These are phyloP conservation scores for Drosophila truncata DNA, from an alignment of 1,140 invertebrate species.

Conservation along the genomic window DNA sequence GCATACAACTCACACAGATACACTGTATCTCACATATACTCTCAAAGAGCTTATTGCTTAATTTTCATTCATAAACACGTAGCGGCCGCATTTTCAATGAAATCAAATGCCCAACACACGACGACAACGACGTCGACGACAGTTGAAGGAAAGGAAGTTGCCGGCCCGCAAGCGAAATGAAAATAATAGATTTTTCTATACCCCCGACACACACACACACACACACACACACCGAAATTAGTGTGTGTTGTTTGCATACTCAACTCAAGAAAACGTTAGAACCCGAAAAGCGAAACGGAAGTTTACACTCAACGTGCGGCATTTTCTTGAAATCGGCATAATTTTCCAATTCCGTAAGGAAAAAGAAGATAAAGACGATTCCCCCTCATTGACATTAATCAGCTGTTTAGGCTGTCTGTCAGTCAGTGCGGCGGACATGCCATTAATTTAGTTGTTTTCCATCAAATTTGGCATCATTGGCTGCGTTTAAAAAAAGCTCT, in stretches of 20 bases:
- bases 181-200: slow-evolving; percentile 33
- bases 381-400: slow-evolving; percentile 47
- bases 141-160: slow-evolving; percentile 71
- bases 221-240: not conserved
- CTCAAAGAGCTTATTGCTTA: slow-evolving; percentile 78
- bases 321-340: slow-evolving; percentile 30
- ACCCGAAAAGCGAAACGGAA: slow-evolving; percentile 49
- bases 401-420: slow-evolving; percentile 51
- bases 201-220: not conserved
- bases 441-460: slow-evolving; percentile 51
- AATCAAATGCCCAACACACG: slow-evolving; percentile 56
- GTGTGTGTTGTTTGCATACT: slow-evolving; percentile 34
- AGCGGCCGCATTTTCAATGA: slow-evolving; percentile 73
- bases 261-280: slow-evolving; percentile 46
- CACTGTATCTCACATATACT: slow-evolving; percentile 21
- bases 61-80: slow-evolving; percentile 84
- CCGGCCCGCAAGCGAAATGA: slow-evolving; percentile 20
- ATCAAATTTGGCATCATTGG: slow-evolving; percentile 33
- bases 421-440: slow-evolving; percentile 31
- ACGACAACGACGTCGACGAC: slow-evolving; percentile 9
- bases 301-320: slow-evolving; percentile 32
- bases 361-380: slow-evolving; percentile 10
- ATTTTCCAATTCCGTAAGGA: slow-evolving; percentile 47
- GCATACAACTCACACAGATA: slow-evolving; percentile 17
- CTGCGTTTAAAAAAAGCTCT: slow-evolving; percentile 19